These are phyloP conservation scores for Amiota minor DNA, from an alignment of 2,888 invertebrate species.

Conservation along the genomic window DNA sequence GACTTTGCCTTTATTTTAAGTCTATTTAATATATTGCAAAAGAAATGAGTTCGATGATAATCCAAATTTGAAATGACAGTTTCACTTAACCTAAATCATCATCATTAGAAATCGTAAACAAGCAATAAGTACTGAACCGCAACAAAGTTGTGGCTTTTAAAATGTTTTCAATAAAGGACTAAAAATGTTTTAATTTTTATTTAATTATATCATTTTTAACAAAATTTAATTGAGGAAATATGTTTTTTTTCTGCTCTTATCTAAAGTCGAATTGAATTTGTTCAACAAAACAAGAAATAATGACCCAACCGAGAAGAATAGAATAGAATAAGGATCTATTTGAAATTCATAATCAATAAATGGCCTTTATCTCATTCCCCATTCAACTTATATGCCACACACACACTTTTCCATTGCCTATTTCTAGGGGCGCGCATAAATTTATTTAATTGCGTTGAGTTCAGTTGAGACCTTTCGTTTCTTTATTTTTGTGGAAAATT, in stretches of 20 bases:
- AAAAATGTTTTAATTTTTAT: too few relatives aligned
- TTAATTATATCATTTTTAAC: too few relatives aligned
- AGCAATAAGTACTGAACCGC: too few relatives aligned
- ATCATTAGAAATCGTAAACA: not conserved
- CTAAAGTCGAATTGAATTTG: not conserved
- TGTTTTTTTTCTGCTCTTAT: not conserved
- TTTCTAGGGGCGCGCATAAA: slow-evolving; percentile 45
- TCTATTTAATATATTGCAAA: slow-evolving; percentile 8
- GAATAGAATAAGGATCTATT: not conserved
- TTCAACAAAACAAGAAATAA: not conserved
- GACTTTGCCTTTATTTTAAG: not conserved
- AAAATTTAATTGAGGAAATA: not conserved
- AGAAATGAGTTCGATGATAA: not conserved
- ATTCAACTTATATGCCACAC: not conserved
- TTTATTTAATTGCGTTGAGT: slow-evolving; percentile 60
- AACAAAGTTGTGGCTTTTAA: too few relatives aligned
- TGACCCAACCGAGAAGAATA: not conserved
- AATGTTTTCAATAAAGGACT: too few relatives aligned
- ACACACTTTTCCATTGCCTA: not conserved
- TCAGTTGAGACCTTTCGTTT: slow-evolving; percentile 32
- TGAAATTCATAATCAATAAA: not conserved
- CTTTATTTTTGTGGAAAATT: slow-evolving; percentile 9
- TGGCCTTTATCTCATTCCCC: not conserved
- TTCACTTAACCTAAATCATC: slow-evolving; percentile 13
- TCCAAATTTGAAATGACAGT: not conserved